Evolutionary conservation across 2,797 vertebrate species (phyloP).

Genomic region (Artibeus jamaicensis): DNA sequence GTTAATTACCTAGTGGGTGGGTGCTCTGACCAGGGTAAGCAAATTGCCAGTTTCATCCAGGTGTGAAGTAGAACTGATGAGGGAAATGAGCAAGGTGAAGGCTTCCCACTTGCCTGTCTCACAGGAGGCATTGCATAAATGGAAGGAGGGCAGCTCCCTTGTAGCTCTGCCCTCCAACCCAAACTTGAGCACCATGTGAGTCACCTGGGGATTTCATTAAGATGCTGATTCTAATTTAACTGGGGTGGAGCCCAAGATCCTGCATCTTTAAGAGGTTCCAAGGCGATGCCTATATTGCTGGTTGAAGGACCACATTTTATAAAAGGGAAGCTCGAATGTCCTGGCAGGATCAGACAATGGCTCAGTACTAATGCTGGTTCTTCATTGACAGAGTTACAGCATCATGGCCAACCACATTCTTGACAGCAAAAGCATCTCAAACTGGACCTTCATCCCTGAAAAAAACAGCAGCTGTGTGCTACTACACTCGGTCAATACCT

Average conservation of each 20-base stretch:
- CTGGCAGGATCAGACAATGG: neutral
- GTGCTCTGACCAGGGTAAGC: neutral
- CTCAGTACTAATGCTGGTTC: neutral
- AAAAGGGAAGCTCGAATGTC: neutral
- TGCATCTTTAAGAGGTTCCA: neutral
- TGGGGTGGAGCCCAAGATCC: neutral
- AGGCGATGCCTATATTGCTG: neutral
- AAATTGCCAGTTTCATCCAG: neutral
- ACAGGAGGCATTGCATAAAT: neutral
- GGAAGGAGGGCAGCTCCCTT: neutral
- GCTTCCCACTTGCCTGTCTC: neutral
- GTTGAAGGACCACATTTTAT: neutral
- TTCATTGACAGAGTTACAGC: conserved; percentile 78
- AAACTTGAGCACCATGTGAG: neutral
- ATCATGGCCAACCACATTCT: conserved; percentile 83
- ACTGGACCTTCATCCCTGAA: conserved; percentile 81
- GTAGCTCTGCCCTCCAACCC: neutral
- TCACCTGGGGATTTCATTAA: neutral
- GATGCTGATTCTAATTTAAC: neutral
- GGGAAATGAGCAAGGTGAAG: neutral
- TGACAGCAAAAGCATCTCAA: conserved; percentile 77
- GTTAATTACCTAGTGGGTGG: neutral
- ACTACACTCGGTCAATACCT: conserved; percentile 79
- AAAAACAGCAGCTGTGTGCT: conserved; percentile 73
- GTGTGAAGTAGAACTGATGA: neutral